A percentile compares a stretch with the other conserved stretches of the same genome.
These are phyloP conservation scores for Galeopsomyia nigrocyanea DNA, from an alignment of 2,888 invertebrate species.

Conservation along the genomic window DNA sequence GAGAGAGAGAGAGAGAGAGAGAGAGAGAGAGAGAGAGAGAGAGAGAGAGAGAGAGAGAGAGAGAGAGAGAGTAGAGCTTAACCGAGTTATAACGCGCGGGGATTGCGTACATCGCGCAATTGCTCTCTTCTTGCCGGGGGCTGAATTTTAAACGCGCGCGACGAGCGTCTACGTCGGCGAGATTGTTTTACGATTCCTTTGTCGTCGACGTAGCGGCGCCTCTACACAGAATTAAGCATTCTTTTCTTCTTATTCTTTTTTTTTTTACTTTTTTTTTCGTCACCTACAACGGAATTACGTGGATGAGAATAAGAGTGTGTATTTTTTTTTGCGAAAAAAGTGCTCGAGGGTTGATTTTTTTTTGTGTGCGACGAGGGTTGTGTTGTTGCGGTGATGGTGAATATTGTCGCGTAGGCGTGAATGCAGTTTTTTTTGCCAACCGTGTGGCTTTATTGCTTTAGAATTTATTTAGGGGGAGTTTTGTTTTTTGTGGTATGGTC, in stretches of 20 bases:
- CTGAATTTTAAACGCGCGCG: slow-evolving; percentile 42
- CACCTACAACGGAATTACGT: slow-evolving; percentile 1
- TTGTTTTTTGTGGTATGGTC: too few relatives aligned
- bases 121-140: slow-evolving; percentile 26
- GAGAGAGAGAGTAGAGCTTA: slow-evolving; percentile 30
- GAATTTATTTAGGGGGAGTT: too few relatives aligned
- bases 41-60: slow-evolving; percentile 28
- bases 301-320: background rate
- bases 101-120: slow-evolving; percentile 21
- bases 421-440: too few relatives aligned
- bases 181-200: slow-evolving; percentile 43
- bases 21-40: slow-evolving; percentile 14
- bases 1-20: background rate
- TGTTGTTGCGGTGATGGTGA: background rate
- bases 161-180: background rate
- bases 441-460: too few relatives aligned
- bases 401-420: too few relatives aligned
- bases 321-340: background rate
- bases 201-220: slow-evolving; percentile 9
- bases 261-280: background rate
- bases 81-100: slow-evolving; percentile 32
- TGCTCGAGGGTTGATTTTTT: background rate
- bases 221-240: slow-evolving; percentile 23
- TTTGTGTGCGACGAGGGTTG: background rate
- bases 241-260: background rate